Evolutionary conservation across 2,888 invertebrate genomes (phyloP).

Genomic region (Acanthosoma haemorrhoidale): DNA sequence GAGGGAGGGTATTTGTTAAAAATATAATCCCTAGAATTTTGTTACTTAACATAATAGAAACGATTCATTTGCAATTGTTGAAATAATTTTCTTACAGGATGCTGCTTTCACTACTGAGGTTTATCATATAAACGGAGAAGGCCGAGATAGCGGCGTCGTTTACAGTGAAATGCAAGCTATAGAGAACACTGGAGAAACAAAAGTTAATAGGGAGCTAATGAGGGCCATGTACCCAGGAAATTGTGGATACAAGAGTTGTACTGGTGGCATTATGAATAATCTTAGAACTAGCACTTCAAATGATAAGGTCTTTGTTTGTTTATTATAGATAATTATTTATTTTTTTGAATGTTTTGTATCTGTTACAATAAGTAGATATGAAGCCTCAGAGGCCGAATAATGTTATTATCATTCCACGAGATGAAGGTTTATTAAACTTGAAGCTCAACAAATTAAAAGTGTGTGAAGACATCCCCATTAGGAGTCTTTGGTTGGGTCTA

Average conservation of each 20-base stretch:
- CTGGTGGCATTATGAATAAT: conserved; percentile 80
- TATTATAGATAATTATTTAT: too few relatives aligned
- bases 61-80: not conserved
- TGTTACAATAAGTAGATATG: not conserved
- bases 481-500: too few relatives aligned
- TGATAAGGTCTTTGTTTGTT: conserved; percentile 63
- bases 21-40: too few relatives aligned
- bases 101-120: conserved; percentile 83
- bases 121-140: conserved; percentile 82
- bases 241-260: conserved; percentile 78
- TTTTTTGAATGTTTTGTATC: not conserved
- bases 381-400: not conserved
- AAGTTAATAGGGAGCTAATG: conserved; percentile 60
- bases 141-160: conserved; percentile 89
- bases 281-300: conserved; percentile 74
- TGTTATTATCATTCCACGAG: not conserved
- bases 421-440: conserved; percentile 19
- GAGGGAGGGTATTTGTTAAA: too few relatives aligned
- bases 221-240: conserved; percentile 71
- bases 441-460: too few relatives aligned
- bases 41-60: too few relatives aligned
- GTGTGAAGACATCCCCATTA: too few relatives aligned
- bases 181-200: conserved; percentile 73
- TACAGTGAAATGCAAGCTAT: conserved; percentile 90
- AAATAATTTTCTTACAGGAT: conserved; percentile 51